Evolutionary conservation across 2,888 invertebrate species (phyloP).

Genomic region (Onthophagus sagittarius): DNA sequence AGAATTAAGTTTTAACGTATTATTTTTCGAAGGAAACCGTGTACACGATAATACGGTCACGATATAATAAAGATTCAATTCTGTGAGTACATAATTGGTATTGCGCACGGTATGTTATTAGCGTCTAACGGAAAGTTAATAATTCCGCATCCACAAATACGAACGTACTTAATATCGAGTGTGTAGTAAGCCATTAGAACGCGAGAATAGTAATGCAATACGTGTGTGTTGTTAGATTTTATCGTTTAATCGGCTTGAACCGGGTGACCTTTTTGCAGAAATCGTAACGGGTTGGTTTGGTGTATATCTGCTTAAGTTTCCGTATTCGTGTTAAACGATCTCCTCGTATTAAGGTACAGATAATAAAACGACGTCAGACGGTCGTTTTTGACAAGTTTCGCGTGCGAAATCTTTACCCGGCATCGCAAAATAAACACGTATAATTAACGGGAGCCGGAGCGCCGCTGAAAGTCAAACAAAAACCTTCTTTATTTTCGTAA

Average conservation of each 20-base stretch:
- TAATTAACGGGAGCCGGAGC: conserved; percentile 15
- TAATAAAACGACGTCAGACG: background rate
- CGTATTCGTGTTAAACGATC: background rate
- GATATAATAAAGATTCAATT: background rate
- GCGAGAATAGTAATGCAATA: background rate
- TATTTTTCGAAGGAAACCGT: too few species aligned
- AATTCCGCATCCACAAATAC: background rate
- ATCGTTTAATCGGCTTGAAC: background rate
- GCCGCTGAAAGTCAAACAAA: conserved; percentile 12
- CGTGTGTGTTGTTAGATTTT: background rate
- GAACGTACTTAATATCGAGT: too few species aligned
- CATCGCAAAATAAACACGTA: conserved; percentile 17
- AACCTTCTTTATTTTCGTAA: conserved; percentile 16
- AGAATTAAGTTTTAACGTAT: background rate
- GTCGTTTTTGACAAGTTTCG: background rate
- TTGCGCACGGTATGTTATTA: background rate
- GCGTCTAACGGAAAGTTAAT: background rate
- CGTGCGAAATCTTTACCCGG: conserved; percentile 11
- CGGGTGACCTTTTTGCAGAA: background rate
- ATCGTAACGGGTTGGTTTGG: background rate
- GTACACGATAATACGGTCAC: too few species aligned
- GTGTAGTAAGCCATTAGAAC: background rate
- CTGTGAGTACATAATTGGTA: background rate
- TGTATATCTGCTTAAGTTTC: background rate
- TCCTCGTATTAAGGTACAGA: background rate